phyloP scores from a whole-genome alignment of 2,113 vertebrate genomes.

The Melanocharis versteri region DNA sequence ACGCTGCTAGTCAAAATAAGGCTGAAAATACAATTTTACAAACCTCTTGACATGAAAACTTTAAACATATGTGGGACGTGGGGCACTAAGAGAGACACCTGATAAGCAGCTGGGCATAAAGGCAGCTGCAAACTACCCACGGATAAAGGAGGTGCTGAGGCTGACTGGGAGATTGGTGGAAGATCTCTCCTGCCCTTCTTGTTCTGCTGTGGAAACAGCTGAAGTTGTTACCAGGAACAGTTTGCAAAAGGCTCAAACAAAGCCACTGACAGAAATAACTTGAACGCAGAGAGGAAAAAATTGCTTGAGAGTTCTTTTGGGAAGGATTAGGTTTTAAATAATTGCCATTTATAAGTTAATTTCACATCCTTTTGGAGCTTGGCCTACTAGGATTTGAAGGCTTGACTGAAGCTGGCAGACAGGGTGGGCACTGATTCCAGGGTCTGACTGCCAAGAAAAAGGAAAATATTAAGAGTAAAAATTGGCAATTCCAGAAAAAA shows the following conservation, averaged over 20 bases:
- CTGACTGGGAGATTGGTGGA: not conserved
- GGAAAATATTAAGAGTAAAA: constrained; percentile 39
- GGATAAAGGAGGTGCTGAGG: not conserved
- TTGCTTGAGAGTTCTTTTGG: constrained; percentile 38
- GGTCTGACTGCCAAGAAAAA: constrained; percentile 57
- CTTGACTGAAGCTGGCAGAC: constrained; percentile 21
- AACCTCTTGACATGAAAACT: not conserved
- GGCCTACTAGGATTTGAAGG: constrained; percentile 48
- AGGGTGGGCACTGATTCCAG: constrained; percentile 27
- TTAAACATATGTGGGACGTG: not conserved
- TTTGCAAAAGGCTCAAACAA: not conserved
- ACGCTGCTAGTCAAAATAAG: rapidly evolving
- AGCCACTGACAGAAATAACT: constrained; percentile 19
- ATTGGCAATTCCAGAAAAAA: not conserved
- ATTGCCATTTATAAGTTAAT: constrained; percentile 60
- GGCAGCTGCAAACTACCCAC: not conserved
- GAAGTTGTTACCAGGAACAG: not conserved
- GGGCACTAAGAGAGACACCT: not conserved
- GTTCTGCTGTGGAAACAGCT: not conserved
- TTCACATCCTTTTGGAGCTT: constrained; percentile 62
- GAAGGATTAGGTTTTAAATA: constrained; percentile 59
- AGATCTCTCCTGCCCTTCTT: not conserved
- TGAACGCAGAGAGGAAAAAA: not conserved
- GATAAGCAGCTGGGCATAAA: not conserved
- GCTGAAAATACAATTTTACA: not conserved